Evolutionary conservation across 2,113 vertebrate species (phyloP).

Genomic region (Neodon shergylaensis): DNA sequence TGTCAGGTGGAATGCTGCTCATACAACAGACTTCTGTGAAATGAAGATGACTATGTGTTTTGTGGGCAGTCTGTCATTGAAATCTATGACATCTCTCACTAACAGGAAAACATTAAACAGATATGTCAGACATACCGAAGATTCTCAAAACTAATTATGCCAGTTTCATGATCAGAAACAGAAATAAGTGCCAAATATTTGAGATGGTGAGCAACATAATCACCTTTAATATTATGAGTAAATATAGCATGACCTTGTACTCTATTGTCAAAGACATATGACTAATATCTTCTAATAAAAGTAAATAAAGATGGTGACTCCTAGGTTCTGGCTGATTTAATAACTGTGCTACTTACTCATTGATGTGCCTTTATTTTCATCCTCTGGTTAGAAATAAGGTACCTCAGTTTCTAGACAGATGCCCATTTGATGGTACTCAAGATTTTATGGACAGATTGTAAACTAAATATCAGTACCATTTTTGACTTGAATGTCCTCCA

Average conservation of each 20-base stretch:
- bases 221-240: neutral
- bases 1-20: neutral
- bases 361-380: neutral
- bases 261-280: neutral
- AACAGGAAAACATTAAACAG: neutral
- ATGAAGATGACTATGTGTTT: neutral
- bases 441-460: neutral
- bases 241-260: neutral
- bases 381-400: neutral
- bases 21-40: neutral
- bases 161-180: neutral
- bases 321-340: neutral
- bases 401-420: neutral
- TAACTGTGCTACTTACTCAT: neutral
- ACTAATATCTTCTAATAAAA: neutral
- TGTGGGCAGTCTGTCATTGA: neutral
- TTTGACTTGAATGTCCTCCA: neutral
- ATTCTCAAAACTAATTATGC: neutral
- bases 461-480: neutral
- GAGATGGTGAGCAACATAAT: neutral
- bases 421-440: neutral
- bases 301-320: neutral
- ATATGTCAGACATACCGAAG: neutral
- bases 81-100: neutral
- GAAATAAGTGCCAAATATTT: neutral